Evolutionary conservation across 1,140 invertebrate genomes (phyloP).

Genomic region (Zeugodacus cucurbitae): DNA sequence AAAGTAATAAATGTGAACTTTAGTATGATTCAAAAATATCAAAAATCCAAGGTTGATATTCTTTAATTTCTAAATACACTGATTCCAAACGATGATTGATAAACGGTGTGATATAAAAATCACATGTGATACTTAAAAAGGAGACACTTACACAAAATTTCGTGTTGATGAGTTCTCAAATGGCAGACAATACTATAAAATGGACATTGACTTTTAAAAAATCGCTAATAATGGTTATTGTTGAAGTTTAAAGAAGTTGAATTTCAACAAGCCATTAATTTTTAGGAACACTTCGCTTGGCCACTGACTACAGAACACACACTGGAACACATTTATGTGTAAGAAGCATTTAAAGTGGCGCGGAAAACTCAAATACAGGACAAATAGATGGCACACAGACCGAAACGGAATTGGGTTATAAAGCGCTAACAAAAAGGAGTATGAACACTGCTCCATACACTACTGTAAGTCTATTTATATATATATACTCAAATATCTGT

Average conservation of each 20-base stretch:
- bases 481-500: background rate
- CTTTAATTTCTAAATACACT: no score
- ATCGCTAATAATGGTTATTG: background rate
- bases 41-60: no score
- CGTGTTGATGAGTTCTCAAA: background rate
- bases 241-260: background rate
- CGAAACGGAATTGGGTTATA: background rate
- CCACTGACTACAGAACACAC: background rate
- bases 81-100: no score
- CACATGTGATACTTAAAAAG: no score
- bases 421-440: background rate
- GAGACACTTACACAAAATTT: background rate
- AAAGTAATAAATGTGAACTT: no score
- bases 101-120: no score
- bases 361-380: background rate
- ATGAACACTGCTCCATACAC: background rate
- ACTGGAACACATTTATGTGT: background rate
- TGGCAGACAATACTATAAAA: background rate
- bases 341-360: background rate
- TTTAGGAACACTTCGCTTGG: background rate
- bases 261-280: background rate
- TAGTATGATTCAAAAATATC: no score
- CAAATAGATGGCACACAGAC: background rate
- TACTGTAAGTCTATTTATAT: background rate
- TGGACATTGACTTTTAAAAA: background rate